A percentile compares a stretch with the other conserved stretches of the same genome.
phyloP scores from a whole-genome alignment of 2,797 vertebrate genomes.

The Chanos chanos region DNA sequence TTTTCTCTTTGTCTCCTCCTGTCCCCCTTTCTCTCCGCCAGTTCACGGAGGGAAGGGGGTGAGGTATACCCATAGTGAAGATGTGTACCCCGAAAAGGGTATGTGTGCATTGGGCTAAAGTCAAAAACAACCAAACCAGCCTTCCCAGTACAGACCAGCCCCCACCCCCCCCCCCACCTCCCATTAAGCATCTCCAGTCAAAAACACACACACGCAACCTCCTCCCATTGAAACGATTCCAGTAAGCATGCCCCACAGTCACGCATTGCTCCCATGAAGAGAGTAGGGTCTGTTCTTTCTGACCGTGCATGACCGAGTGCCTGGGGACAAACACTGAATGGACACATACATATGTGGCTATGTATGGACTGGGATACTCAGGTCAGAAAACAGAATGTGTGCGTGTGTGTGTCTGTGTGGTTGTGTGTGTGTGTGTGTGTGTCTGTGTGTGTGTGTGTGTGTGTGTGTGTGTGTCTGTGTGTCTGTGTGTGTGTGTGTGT shows the following conservation, averaged over 20 bases:
- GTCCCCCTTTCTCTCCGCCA: slow-evolving; percentile 70
- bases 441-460: slow-evolving; percentile 33
- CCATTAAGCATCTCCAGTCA: slow-evolving; percentile 41
- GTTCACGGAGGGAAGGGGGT: slow-evolving; percentile 98
- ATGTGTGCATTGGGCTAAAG: slow-evolving; percentile 72
- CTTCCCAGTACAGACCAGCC: slow-evolving; percentile 23
- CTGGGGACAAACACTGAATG: slow-evolving; percentile 41
- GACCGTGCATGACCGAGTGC: slow-evolving; percentile 39
- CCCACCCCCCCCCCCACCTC: slow-evolving; percentile 7
- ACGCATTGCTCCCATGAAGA: slow-evolving; percentile 25
- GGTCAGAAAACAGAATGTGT: slow-evolving; percentile 17
- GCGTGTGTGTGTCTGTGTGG: slow-evolving; percentile 14
- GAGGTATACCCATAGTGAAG: slow-evolving; percentile 99
- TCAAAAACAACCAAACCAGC: slow-evolving; percentile 53
- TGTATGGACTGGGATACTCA: slow-evolving; percentile 35
- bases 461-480: slow-evolving; percentile 23
- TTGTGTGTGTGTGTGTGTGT: slow-evolving; percentile 16
- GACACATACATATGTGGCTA: slow-evolving; percentile 41
- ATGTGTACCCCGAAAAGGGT: slow-evolving; percentile 99
- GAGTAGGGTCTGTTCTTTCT: slow-evolving; percentile 10
- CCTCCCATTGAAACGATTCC: slow-evolving; percentile 37
- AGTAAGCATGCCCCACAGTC: slow-evolving; percentile 44
- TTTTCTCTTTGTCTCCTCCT: slow-evolving; percentile 40
- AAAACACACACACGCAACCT: too few species aligned
- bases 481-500: slow-evolving; percentile 25